Percentiles rank a stretch among this genome's conserved stretches.
These are phyloP conservation scores for Phanerotoma sp. DNA, from an alignment of 2,888 invertebrate species.

Conservation along the genomic window DNA sequence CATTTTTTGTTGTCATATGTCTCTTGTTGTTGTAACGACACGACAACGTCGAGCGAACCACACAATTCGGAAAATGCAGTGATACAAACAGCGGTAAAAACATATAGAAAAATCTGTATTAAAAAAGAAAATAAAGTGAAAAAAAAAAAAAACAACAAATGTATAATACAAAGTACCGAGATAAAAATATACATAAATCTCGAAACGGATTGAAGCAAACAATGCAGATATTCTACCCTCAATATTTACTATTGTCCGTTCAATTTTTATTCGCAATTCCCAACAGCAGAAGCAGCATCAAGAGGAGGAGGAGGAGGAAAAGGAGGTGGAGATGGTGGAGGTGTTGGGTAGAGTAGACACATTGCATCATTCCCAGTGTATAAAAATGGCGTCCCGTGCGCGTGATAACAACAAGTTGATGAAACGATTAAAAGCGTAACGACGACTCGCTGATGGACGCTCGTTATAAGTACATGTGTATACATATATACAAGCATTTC, in stretches of 20 bases:
- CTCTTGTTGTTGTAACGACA: too few species aligned
- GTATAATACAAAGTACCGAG: too few species aligned
- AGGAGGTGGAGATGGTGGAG: too few species aligned
- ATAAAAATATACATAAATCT: slow-evolving; percentile 8
- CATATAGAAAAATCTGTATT: neutral
- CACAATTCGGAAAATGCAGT: slow-evolving; percentile 1
- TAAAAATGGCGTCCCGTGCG: slow-evolving; percentile 40
- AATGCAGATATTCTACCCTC: slow-evolving; percentile 5
- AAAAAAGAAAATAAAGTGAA: neutral
- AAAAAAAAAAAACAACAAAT: too few species aligned
- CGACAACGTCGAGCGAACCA: too few species aligned
- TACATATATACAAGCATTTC: neutral
- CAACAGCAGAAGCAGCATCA: slow-evolving; percentile 4
- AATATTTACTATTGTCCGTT: slow-evolving; percentile 8
- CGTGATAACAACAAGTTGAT: slow-evolving; percentile 53
- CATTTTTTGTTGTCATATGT: too few species aligned
- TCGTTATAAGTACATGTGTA: slow-evolving; percentile 27
- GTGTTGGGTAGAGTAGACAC: too few species aligned
- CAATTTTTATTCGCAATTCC: slow-evolving; percentile 25
- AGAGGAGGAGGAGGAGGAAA: too few species aligned
- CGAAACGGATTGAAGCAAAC: slow-evolving; percentile 13
- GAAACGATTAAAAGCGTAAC: slow-evolving; percentile 55
- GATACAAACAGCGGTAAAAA: neutral
- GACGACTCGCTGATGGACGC: slow-evolving; percentile 40
- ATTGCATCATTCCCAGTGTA: neutral